Evolutionary conservation across 2,797 vertebrate genomes (phyloP).

Genomic region (Kryptopterus vitreolus): DNA sequence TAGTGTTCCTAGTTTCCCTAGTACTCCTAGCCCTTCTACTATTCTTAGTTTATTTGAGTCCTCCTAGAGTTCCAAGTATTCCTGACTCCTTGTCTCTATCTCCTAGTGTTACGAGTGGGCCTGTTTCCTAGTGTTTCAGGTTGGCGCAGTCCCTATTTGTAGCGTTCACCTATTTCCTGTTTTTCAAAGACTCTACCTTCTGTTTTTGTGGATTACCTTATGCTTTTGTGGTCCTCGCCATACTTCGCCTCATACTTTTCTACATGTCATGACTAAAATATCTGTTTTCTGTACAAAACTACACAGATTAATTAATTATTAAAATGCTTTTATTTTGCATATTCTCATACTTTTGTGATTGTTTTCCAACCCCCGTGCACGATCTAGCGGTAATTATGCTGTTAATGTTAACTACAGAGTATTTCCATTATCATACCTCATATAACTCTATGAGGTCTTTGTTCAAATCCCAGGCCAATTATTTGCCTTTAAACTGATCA

Average conservation of each 20-base stretch:
- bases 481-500: background rate
- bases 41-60: too few relatives aligned
- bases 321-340: too few relatives aligned
- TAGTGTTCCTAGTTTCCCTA: too few relatives aligned
- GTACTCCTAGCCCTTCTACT: too few relatives aligned
- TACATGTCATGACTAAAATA: background rate
- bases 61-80: too few relatives aligned
- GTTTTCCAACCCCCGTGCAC: background rate
- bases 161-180: too few relatives aligned
- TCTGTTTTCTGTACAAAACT: background rate
- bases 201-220: background rate
- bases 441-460: background rate
- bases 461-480: background rate
- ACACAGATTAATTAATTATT: background rate
- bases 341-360: background rate
- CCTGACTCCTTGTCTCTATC: too few relatives aligned
- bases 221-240: too few relatives aligned
- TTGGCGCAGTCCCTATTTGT: too few relatives aligned
- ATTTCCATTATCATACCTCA: background rate
- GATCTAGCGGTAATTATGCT: background rate
- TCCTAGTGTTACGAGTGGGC: too few relatives aligned
- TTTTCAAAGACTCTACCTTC: too few relatives aligned
- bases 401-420: background rate
- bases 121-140: too few relatives aligned
- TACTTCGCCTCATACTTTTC: background rate